Evolutionary conservation across 1,140 invertebrate species (phyloP).

Genomic region (Drosophila sucinea): DNA sequence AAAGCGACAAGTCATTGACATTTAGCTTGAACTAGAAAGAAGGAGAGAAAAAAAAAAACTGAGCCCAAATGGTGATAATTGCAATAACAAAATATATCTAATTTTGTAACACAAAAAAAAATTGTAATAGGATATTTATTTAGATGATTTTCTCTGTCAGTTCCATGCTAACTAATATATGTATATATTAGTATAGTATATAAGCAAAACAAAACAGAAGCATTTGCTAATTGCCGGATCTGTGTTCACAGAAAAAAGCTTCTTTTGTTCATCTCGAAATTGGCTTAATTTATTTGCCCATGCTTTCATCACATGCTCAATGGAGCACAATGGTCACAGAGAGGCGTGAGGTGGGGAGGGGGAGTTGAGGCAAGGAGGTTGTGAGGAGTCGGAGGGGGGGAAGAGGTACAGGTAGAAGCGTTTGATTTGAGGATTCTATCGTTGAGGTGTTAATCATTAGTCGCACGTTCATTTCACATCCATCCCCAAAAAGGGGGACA

Average conservation of each 20-base stretch:
- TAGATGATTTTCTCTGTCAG: slow-evolving; percentile 5
- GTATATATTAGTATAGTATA: neutral
- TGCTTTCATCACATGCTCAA: slow-evolving; percentile 60
- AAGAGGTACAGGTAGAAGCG: neutral
- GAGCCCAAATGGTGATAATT: slow-evolving; percentile 56
- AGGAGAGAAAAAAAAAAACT: neutral
- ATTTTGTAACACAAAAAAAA: slow-evolving; percentile 22
- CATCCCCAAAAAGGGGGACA: slow-evolving; percentile 24
- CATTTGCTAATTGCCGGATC: slow-evolving; percentile 40
- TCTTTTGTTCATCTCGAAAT: slow-evolving; percentile 60
- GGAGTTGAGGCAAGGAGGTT: neutral
- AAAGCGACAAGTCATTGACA: slow-evolving; percentile 67
- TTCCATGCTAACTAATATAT: slow-evolving; percentile 7
- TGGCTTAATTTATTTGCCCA: slow-evolving; percentile 58
- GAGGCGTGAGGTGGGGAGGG: neutral
- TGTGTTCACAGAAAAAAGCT: slow-evolving; percentile 45
- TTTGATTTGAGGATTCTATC: slow-evolving; percentile 25
- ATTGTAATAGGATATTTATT: slow-evolving; percentile 12
- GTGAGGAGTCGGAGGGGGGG: neutral
- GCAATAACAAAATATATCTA: slow-evolving; percentile 24
- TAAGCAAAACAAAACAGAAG: slow-evolving; percentile 19
- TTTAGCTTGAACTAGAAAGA: slow-evolving; percentile 73
- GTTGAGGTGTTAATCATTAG: slow-evolving; percentile 56
- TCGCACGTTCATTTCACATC: slow-evolving; percentile 36
- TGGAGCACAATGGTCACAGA: slow-evolving; percentile 10